A percentile compares a stretch with the other conserved stretches of the same genome.
Evolutionary conservation across 2,888 invertebrate species (phyloP).

Genomic region (Tenthredo livida): DNA sequence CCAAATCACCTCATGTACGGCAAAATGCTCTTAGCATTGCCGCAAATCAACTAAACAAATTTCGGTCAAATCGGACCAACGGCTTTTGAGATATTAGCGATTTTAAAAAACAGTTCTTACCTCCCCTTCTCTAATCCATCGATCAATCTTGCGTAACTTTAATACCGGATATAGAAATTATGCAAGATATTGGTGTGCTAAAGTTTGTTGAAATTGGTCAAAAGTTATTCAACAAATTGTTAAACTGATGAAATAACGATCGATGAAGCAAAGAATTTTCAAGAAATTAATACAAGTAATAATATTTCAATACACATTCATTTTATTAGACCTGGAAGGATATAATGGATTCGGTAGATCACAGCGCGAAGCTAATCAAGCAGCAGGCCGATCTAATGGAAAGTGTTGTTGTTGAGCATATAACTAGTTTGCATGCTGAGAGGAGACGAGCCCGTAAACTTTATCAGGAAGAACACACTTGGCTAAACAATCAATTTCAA

Average conservation of each 20-base stretch:
- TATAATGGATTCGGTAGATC: conserved; percentile 94
- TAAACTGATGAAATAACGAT: not conserved
- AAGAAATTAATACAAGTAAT: not conserved
- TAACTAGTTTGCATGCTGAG: conserved; percentile 90
- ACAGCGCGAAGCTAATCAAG: conserved; percentile 89
- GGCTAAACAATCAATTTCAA: conserved; percentile 78
- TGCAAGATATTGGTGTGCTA: not conserved
- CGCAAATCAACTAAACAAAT: too few relatives aligned
- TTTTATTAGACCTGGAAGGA: conserved; percentile 86
- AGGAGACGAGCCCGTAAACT: conserved; percentile 92
- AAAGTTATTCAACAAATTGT: not conserved
- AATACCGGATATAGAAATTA: not conserved
- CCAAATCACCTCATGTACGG: too few relatives aligned
- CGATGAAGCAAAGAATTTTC: not conserved
- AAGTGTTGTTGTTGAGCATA: conserved; percentile 89
- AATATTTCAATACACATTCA: too few relatives aligned
- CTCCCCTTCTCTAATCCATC: not conserved
- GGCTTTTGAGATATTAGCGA: too few relatives aligned
- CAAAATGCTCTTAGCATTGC: too few relatives aligned
- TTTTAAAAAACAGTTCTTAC: not conserved
- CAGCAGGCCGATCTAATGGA: conserved; percentile 93
- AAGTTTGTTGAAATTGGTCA: not conserved
- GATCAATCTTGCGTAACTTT: not conserved
- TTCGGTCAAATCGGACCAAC: too few relatives aligned
- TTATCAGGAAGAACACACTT: conserved; percentile 93